phyloP scores from a whole-genome alignment of 1,140 invertebrate genomes.

The Drosophila lacertosa region DNA sequence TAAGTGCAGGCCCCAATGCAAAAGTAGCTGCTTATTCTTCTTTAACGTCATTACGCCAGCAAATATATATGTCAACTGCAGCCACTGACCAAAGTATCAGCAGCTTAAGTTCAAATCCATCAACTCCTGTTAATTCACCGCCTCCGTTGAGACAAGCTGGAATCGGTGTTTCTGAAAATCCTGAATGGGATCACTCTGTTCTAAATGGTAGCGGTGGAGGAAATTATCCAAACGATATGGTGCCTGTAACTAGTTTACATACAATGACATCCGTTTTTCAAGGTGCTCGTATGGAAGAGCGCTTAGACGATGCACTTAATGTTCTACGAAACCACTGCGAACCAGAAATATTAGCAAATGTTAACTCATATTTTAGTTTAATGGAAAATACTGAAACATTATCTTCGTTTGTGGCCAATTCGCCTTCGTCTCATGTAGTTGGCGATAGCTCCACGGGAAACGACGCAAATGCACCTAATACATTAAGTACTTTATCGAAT shows the following conservation, averaged over 20 bases:
- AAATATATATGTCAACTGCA: constrained; percentile 76
- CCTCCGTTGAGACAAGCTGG: constrained; percentile 88
- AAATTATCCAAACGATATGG: constrained; percentile 74
- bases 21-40: constrained; percentile 86
- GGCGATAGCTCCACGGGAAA: constrained; percentile 65
- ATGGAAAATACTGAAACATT: constrained; percentile 84
- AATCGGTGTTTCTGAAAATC: constrained; percentile 84
- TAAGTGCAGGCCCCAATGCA: constrained; percentile 69
- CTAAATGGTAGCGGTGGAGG: constrained; percentile 71
- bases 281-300: constrained; percentile 96
- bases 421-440: constrained; percentile 74
- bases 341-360: constrained; percentile 89
- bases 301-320: constrained; percentile 97
- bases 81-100: constrained; percentile 92
- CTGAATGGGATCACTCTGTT: constrained; percentile 85
- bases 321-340: constrained; percentile 97
- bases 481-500: constrained; percentile 59
- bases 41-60: constrained; percentile 70
- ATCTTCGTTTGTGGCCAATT: constrained; percentile 85
- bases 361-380: constrained; percentile 89
- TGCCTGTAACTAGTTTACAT: constrained; percentile 85
- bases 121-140: constrained; percentile 93
- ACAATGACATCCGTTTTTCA: constrained; percentile 85
- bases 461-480: constrained; percentile 58
- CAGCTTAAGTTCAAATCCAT: constrained; percentile 96